Conservation (phyloP, 2,888 invertebrate genomes). For the Diarsia brunnea region DNA sequence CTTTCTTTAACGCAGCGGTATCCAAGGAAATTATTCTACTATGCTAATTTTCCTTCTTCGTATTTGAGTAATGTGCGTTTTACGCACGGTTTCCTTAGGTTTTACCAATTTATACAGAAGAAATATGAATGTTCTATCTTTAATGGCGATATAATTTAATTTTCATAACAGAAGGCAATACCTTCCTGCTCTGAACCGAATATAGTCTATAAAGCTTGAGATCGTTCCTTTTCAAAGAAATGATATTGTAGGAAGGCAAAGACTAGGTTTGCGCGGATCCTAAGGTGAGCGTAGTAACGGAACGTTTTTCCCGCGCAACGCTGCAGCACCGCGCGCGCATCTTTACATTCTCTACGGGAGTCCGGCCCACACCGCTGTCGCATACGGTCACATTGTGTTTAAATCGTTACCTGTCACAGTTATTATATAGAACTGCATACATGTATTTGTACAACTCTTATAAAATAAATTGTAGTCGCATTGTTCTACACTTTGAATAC, state of each 20-base stretch:
- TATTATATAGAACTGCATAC: no score
- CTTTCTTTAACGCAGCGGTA: background rate
- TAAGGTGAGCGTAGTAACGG: no score
- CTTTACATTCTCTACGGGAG: no score
- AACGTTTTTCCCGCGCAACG: no score
- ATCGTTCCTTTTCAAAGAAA: background rate
- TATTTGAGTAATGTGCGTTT: constrained; percentile 47
- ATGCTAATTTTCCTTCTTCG: constrained; percentile 33
- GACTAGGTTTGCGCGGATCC: no score
- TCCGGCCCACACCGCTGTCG: no score
- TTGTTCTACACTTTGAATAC: no score
- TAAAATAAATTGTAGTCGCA: no score
- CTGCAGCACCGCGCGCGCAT: no score
- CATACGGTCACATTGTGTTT: no score
- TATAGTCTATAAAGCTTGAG: background rate
- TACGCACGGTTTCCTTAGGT: constrained; percentile 24
- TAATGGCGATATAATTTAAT: constrained; percentile 13
- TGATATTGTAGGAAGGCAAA: background rate
- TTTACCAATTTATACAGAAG: constrained; percentile 27
- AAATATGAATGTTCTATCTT: constrained; percentile 20
- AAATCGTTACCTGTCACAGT: no score
- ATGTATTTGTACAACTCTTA: no score
- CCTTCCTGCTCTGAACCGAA: background rate
- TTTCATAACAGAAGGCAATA: background rate
- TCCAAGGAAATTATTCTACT: constrained; percentile 36